These are phyloP conservation scores for Diorhabda elongata DNA, from an alignment of 1,140 invertebrate species.

Conservation along the genomic window DNA sequence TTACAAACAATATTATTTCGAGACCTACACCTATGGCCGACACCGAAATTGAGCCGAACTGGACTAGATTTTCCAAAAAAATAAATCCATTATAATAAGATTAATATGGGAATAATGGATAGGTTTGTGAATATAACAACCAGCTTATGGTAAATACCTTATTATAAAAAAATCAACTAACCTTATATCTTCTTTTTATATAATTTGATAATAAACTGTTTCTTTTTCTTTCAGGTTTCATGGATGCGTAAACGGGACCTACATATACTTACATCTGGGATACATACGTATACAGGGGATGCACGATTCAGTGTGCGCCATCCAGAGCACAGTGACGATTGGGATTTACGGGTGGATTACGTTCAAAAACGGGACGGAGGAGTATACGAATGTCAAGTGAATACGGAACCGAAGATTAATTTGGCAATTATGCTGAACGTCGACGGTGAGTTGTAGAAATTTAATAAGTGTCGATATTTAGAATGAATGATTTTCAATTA, in stretches of 20 bases:
- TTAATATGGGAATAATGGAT: too few species aligned
- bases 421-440: conserved; percentile 71
- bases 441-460: conserved; percentile 61
- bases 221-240: conserved; percentile 64
- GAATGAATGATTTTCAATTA: too few species aligned
- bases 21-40: too few species aligned
- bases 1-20: too few species aligned
- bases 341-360: conserved; percentile 85
- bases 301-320: conserved; percentile 79
- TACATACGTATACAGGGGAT: conserved; percentile 84
- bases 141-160: too few species aligned
- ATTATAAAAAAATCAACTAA: neutral
- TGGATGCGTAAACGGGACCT: conserved; percentile 89
- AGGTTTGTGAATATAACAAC: too few species aligned
- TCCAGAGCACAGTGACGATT: conserved; percentile 81
- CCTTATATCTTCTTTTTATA: neutral
- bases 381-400: conserved; percentile 81
- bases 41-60: too few species aligned
- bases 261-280: conserved; percentile 82
- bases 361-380: conserved; percentile 82
- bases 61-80: too few species aligned
- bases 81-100: too few species aligned
- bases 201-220: neutral
- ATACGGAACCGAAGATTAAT: conserved; percentile 82
- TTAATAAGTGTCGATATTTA: too few species aligned